Conservation (phyloP, 2,797 vertebrate genomes). For the Spondyliosoma cantharus region DNA sequence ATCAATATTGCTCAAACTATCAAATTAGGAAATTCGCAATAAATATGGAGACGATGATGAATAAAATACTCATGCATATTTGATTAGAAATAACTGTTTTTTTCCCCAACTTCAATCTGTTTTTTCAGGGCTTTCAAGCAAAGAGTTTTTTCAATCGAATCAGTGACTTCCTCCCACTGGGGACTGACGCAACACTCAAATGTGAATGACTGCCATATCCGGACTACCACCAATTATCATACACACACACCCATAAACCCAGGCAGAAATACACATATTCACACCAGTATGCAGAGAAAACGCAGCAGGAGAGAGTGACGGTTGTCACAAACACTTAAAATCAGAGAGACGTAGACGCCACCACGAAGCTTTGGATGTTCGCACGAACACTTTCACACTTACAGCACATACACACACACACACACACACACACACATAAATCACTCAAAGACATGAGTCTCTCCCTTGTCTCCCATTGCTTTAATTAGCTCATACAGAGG, state of each 20-base stretch:
- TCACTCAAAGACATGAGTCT: slow-evolving; percentile 38
- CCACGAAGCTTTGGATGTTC: slow-evolving; percentile 33
- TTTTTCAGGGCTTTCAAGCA: slow-evolving; percentile 25
- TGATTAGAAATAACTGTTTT: slow-evolving; percentile 24
- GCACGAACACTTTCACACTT: slow-evolving; percentile 32
- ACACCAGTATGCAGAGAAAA: slow-evolving; percentile 43
- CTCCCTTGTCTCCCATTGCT: slow-evolving; percentile 9
- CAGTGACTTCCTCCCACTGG: slow-evolving; percentile 39
- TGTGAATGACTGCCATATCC: slow-evolving; percentile 61
- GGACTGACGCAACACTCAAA: slow-evolving; percentile 55
- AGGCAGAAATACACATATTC: slow-evolving; percentile 46
- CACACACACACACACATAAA: slow-evolving; percentile 29
- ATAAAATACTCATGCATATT: slow-evolving; percentile 18
- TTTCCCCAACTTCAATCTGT: slow-evolving; percentile 9
- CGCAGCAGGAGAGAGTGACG: slow-evolving; percentile 60
- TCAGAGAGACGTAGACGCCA: slow-evolving; percentile 57
- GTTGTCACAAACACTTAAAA: slow-evolving; percentile 62
- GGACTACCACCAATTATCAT: slow-evolving; percentile 56
- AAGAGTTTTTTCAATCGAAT: slow-evolving; percentile 24
- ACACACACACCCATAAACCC: slow-evolving; percentile 37
- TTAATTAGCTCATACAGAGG: slow-evolving; percentile 34
- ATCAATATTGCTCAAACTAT: slow-evolving; percentile 1
- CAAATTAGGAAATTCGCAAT: slow-evolving; percentile 1
- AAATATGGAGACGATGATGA: neutral
- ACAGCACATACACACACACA: slow-evolving; percentile 12